Evolutionary conservation across 2,888 invertebrate species (phyloP), one percentile per base, ranked within the genome.

Genomic region (Euphydryas editha): DNA sequence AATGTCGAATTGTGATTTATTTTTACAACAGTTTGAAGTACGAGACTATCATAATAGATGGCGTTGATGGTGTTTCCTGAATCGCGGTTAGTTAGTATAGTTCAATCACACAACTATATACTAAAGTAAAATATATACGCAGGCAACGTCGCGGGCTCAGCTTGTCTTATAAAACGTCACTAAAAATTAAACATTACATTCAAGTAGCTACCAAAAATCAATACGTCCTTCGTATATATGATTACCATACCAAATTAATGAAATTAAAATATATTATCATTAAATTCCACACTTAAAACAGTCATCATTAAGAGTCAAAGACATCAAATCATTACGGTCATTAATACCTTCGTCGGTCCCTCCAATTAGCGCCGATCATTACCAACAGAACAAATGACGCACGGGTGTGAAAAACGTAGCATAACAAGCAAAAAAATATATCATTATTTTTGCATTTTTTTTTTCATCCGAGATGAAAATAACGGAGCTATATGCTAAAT

Each of bases 331-430:
- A 62, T 59, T 62, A 55, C 68, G 65, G 69, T 72, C 73, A 77
- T 75, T 76, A 74, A 73, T 76, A 72, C 71, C 75, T 69, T 75
- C 75, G 73, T 64, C 72, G 73, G 72, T 70, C 68, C 65, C 70
- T 71, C 54, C 75, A 76, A 76, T 78, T 76, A 76, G 70, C 69
- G 68, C 68, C 73, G 62, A 71, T 73, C 72, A 69, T 78, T 74
- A 75, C 70, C 47, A 42, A 47, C 46, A 20, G 49, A 49, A 59
- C 55, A 65, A 65, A 65, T 49, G 55, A 49, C 60, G 46, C 17
- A 59, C 46, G 20, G 49, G 49, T n/a, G 37, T 46, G 47, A 37
- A 62, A 62, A 62, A 62, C 47, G 47, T 37, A 8, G 24, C 37
- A 17, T 39, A 39, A 39, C 42, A 47, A 46, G 39, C 55, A 21